Evolutionary conservation across 2,113 vertebrate species (phyloP).

Genomic region (Phylloscopus trochilus): DNA sequence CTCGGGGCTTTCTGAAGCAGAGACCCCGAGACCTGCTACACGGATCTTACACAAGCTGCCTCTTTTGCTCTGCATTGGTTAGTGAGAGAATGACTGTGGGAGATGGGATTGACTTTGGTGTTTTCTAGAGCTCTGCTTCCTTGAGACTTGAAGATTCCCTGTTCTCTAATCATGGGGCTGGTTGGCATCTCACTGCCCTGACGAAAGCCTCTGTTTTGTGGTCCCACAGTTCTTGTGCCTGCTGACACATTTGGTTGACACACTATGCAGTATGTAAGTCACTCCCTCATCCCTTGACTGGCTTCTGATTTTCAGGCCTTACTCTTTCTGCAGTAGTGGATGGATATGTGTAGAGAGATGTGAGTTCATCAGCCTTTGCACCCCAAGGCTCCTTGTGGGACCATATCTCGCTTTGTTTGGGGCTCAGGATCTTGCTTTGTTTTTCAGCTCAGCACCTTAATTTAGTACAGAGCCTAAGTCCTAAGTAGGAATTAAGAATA

Average conservation of each 20-base stretch:
- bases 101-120: not conserved
- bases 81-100: not conserved
- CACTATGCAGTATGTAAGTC: fast-evolving
- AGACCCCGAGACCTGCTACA: too few species aligned
- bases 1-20: too few species aligned
- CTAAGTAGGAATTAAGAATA: not conserved
- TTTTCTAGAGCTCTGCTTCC: not conserved
- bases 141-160: not conserved
- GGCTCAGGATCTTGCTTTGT: not conserved
- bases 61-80: fast-evolving
- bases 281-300: not conserved
- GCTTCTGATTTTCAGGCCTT: not conserved
- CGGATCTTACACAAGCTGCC: not conserved
- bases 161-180: not conserved
- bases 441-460: not conserved
- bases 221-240: not conserved
- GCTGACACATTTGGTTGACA: not conserved
- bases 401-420: not conserved
- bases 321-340: not conserved
- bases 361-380: not conserved
- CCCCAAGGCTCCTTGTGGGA: not conserved
- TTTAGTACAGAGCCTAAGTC: not conserved
- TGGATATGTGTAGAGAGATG: not conserved
- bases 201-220: not conserved
- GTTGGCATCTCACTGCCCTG: not conserved